Conservation (phyloP, 2,888 invertebrate species). For the Diloba caeruleocephala region DNA sequence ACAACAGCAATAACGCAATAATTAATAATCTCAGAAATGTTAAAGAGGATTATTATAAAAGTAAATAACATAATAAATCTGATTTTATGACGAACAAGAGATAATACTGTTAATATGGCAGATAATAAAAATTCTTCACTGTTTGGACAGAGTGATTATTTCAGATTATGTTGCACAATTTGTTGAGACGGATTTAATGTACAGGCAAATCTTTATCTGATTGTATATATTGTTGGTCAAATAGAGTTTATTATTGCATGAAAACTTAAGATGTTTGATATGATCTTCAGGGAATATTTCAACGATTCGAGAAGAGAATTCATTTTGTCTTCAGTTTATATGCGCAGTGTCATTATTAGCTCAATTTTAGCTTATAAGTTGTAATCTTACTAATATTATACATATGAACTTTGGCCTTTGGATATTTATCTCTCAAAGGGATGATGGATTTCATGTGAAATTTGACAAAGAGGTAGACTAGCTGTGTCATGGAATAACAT, state of each 20-base stretch:
- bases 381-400: too few relatives aligned
- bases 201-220: conserved; percentile 23
- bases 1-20: conserved; percentile 1
- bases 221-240: conserved; percentile 14
- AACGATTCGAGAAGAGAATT: too few relatives aligned
- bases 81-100: conserved; percentile 45
- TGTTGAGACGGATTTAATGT: conserved; percentile 6
- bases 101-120: conserved; percentile 41
- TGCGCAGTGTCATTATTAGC: too few relatives aligned
- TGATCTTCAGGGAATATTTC: too few relatives aligned
- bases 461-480: too few relatives aligned
- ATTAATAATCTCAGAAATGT: conserved; percentile 30
- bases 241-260: conserved; percentile 35
- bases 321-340: too few relatives aligned
- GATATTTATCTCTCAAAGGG: too few relatives aligned
- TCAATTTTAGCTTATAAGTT: too few relatives aligned
- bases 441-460: too few relatives aligned
- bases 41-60: conserved; percentile 40
- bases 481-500: too few relatives aligned
- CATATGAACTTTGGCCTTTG: too few relatives aligned
- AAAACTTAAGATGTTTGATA: conserved; percentile 11
- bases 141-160: conserved; percentile 53
- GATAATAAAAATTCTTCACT: conserved; percentile 44
- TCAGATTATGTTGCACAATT: conserved; percentile 40
- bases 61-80: conserved; percentile 48